Evolutionary conservation across 1,140 invertebrate genomes (phyloP), one percentile per base, ranked within the genome.

Genomic region (Drosophila kepulauana): DNA sequence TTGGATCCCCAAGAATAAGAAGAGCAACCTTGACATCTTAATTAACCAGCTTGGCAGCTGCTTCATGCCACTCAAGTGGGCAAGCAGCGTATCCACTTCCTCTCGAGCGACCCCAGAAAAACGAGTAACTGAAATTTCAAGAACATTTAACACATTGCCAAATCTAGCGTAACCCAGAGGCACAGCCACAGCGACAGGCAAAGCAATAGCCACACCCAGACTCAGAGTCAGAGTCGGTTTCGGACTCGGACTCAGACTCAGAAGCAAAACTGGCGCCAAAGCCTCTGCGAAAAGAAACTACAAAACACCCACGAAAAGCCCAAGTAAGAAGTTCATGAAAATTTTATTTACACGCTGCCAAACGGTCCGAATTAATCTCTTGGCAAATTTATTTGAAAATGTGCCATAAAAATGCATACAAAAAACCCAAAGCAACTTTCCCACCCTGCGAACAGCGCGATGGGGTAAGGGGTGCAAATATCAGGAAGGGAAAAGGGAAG

Each of bases 321-420:
- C 51, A 11, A 57, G 30, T 20, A 61, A 82, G 73, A 76, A 90
- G 86, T 89, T 89, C 86, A 90, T 90, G 85, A 89, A 89, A 85
- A 79, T 89, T 89, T 85, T 89, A 89, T 89, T 89, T 89, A 85
- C 85, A 89, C 85, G 75, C 81, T 89, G 88, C 85, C 85, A 88
- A 88, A 88, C 85, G 85, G 86, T 75, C 75, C 85, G 81, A 90
- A 85, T 90, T 89, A 89, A 89, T 89, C 81, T 89, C 75, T 90
- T 81, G 80, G 86, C 81, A 89, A 89, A 89, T 89, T 89, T 89
- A 90, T 89, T 89, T 89, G 71, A 89, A 90, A 89, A 89, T 89
- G 81, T 90, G 85, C 85, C 86, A 89, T 85, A 89, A 89, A 89
- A 89, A 85, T 88, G 85, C 85, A 89, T 81, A 75, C 81, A 89